A percentile compares a stretch with the other conserved stretches of the same genome.
Evolutionary conservation across 2,113 vertebrate species (phyloP).

Genomic region (Chaetura pelagica): DNA sequence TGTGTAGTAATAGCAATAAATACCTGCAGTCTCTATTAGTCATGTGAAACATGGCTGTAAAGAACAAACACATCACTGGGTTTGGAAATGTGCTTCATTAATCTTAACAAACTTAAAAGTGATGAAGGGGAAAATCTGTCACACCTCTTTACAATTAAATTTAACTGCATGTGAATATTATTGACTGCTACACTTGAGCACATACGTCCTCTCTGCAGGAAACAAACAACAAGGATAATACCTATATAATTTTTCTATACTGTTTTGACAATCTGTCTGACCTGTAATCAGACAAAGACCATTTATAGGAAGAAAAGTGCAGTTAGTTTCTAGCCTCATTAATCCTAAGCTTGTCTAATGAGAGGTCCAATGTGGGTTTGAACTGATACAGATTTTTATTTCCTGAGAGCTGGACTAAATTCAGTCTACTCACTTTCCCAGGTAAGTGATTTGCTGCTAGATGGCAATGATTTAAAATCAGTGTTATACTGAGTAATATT

Average conservation of each 20-base stretch:
- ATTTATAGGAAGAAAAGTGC: background rate
- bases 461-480: background rate
- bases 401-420: background rate
- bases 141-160: background rate
- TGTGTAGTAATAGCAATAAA: background rate
- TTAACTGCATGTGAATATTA: background rate
- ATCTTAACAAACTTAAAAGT: background rate
- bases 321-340: background rate
- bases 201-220: background rate
- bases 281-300: background rate
- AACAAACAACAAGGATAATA: background rate
- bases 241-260: background rate
- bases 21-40: background rate
- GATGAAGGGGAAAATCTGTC: constrained; percentile 8
- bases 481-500: background rate
- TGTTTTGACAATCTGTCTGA: background rate
- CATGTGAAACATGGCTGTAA: background rate
- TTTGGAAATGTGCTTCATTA: background rate
- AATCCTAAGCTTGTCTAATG: background rate
- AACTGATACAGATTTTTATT: background rate
- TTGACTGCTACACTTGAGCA: background rate
- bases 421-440: background rate
- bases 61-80: background rate
- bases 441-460: background rate
- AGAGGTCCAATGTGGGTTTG: background rate